phyloP scores from a whole-genome alignment of 2,797 vertebrate genomes.

The Oryzias dopingdopingensis region DNA sequence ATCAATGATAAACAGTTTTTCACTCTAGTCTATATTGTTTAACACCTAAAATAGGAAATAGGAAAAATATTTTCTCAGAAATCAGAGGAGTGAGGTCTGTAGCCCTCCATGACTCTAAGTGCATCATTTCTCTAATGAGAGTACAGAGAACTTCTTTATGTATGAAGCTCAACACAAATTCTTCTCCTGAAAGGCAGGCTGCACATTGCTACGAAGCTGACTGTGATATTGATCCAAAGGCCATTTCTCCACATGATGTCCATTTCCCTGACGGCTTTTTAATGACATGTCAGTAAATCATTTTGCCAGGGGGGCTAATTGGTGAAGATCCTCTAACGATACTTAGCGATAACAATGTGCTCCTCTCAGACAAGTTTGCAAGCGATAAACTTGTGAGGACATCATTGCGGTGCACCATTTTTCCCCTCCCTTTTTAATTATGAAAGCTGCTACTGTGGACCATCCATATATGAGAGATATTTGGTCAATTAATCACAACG shows the following conservation, averaged over 20 bases:
- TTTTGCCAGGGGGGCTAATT: slow-evolving; percentile 55
- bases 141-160: slow-evolving; percentile 11
- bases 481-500: slow-evolving; percentile 76
- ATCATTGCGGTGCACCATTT: slow-evolving; percentile 6
- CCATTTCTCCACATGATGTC: slow-evolving; percentile 62
- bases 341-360: slow-evolving; percentile 34
- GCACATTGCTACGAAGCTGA: slow-evolving; percentile 46
- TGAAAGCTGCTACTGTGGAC: slow-evolving; percentile 37
- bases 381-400: slow-evolving; percentile 16
- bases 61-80: background rate
- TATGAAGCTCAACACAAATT: slow-evolving; percentile 24
- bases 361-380: slow-evolving; percentile 18
- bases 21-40: background rate
- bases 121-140: slow-evolving; percentile 21
- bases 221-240: slow-evolving; percentile 63
- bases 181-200: slow-evolving; percentile 24
- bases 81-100: background rate
- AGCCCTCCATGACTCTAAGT: slow-evolving; percentile 6
- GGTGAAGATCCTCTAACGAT: slow-evolving; percentile 34
- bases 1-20: background rate
- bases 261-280: slow-evolving; percentile 54
- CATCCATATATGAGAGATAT: slow-evolving; percentile 51
- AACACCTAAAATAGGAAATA: background rate
- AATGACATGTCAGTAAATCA: slow-evolving; percentile 63
- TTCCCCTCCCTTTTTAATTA: slow-evolving; percentile 14